Evolutionary conservation across 2,888 invertebrate species (phyloP), one percentile per base, ranked within the genome.

Genomic region (Epinotia ramella): DNA sequence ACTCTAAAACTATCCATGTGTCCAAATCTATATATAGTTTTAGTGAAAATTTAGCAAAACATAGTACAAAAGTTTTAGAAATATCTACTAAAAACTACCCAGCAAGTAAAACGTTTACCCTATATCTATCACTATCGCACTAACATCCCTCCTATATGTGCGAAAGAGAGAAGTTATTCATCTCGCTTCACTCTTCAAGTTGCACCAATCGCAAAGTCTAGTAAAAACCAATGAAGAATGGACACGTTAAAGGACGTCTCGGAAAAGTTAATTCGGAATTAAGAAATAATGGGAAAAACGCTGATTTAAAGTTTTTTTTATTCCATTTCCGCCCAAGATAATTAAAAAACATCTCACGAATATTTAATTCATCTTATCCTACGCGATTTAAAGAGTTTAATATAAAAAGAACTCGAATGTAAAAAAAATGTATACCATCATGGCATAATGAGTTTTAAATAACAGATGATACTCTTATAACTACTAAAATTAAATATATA

Each of bases 31-130:
- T 91, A 88, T 87, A 84, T 81, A 81, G 79, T 87, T 90, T 91
- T 90, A 93, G 94, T 94, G 94, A 94, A 94, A 93, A 93, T 93
- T 94, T 94, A 87, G 94, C 94, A 94, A 94, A 94, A 94, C 94
- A 94, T 93, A 94, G 94, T 94, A 94, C 89, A 94, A 94, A 94
- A 94, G 88, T 92, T 94, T 92, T 92, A 93, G 92, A 93, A 93
- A 94, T 93, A 92, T 85, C 91, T 91, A 92, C 91, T 86, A 89
- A 89, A 82, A 84, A 60, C 94, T 94, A 94, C 93, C 89, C 94
- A 93, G 93, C 93, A 89, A 93, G 88, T 87, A 89, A 92, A 90
- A 87, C 83, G 79, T 84, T 87, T 90, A 90, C 91, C 91, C 92
- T 93, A 92, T 89, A 85, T 79, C 94, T 94, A 94, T 91, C 92